Evolutionary conservation across 2,797 vertebrate species (phyloP).

Genomic region (Tinamus major): DNA sequence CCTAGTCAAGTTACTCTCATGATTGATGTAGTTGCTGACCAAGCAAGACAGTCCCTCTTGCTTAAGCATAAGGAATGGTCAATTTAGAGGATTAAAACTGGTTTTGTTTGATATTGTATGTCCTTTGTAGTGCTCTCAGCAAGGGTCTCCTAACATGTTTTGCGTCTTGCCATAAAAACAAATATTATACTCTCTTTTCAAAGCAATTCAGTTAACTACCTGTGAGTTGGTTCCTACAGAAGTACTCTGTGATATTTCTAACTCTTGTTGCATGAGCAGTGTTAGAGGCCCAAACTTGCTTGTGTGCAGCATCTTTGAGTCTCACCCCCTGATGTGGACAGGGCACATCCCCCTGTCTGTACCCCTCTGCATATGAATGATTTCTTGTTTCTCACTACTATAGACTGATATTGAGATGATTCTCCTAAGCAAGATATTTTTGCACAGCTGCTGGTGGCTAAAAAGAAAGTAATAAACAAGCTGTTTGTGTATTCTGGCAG

Average conservation of each 20-base stretch:
- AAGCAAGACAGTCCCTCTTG: neutral
- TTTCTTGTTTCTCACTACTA: neutral
- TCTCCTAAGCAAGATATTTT: neutral
- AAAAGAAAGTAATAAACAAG: neutral
- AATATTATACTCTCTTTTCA: neutral
- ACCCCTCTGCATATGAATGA: neutral
- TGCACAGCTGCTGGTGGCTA: neutral
- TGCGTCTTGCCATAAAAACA: neutral
- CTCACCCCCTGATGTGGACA: rapidly evolving
- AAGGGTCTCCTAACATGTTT: neutral
- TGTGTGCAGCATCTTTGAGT: neutral
- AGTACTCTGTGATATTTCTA: neutral
- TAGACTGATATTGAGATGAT: neutral
- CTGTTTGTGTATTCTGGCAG: neutral
- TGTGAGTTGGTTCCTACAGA: neutral
- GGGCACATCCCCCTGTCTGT: neutral
- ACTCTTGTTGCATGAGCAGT: neutral
- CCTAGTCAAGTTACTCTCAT: neutral
- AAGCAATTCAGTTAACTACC: neutral
- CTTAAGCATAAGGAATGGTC: neutral
- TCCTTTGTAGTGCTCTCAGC: neutral
- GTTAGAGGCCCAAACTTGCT: neutral
- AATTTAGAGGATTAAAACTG: neutral
- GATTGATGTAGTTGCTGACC: neutral
- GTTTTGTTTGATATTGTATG: neutral